A percentile compares a stretch with the other conserved stretches of the same genome.
These are phyloP conservation scores for Leucophora obtusa DNA, from an alignment of 2,888 invertebrate species.

Conservation along the genomic window DNA sequence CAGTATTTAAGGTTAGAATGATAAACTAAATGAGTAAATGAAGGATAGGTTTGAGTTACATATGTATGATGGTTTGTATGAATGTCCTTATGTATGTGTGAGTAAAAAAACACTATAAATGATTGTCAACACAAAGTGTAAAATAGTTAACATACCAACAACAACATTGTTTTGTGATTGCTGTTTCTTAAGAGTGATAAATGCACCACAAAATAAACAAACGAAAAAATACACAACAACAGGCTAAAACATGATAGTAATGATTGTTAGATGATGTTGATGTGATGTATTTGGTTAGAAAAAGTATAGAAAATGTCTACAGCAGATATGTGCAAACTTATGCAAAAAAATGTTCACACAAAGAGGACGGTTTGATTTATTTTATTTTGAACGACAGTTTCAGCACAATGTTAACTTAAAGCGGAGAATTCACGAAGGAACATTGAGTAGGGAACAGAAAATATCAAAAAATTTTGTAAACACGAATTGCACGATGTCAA, in stretches of 20 bases:
- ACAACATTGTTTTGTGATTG: conserved; percentile 8
- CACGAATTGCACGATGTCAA: no score
- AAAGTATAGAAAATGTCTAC: background rate
- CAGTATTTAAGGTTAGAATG: background rate
- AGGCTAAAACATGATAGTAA: conserved; percentile 73
- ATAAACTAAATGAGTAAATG: conserved; percentile 65
- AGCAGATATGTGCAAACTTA: background rate
- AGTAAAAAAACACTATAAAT: conserved; percentile 42
- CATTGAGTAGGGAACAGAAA: no score
- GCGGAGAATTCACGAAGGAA: no score
- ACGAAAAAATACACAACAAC: conserved; percentile 35
- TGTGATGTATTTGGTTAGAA: conserved; percentile 45
- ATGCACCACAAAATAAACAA: conserved; percentile 74
- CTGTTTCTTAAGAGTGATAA: conserved; percentile 69
- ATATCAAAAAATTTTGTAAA: no score
- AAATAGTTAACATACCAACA: conserved; percentile 59
- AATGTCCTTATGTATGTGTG: conserved; percentile 3
- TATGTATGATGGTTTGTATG: conserved; percentile 8
- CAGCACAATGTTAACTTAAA: no score
- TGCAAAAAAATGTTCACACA: no score
- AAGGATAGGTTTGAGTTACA: conserved; percentile 71
- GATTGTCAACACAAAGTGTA: conserved; percentile 60
- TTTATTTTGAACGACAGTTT: no score
- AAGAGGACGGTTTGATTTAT: no score
- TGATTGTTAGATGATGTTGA: conserved; percentile 55